Evolutionary conservation across 2,797 vertebrate genomes (phyloP), one percentile per base, ranked within the genome.

Genomic region (Euphonia xanthogaster): DNA sequence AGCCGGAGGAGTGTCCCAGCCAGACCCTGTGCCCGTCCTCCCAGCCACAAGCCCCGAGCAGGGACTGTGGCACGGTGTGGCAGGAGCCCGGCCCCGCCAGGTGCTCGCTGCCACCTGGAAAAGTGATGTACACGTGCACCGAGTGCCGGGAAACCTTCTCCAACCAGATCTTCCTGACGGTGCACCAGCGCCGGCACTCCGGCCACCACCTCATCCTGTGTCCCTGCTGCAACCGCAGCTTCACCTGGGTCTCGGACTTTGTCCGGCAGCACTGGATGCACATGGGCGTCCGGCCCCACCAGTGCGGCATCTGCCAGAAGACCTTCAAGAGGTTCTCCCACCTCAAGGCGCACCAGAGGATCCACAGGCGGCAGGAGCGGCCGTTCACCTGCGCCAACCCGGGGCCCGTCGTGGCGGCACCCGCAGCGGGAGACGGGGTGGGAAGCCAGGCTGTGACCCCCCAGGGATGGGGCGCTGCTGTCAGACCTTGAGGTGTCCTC

Each of bases 101-200:
- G 5, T 75, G 16, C 62, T 61, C 71, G 0, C 28, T 75, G 45
- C 2, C 92, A 0, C 1, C 85, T 1, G 70, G 23, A 3, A 75
- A 87, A 5, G 18, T 63, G 35, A 77, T 40, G 57, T 94, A 91
- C 12, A 85, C 33, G 0, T 96, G 95, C 67, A 72, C 23, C 1
- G 50, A 87, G 2, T 95, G 95, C 71, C 23, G 40, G 90, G 94
- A 91, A 35, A 93, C 42, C 78, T 96, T 94, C 88, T 94, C 95
- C 90, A 96, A 68, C 88, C 74, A 82, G 74, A 35, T 22, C 31
- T 85, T 94, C 15, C 78, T 96, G 16, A 27, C 61, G 2, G 66
- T 95, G 37, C 95, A 93, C 90, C 94, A 91, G 88, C 63, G 35
- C 4, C 68, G 4, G 0, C 95, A 95, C 81, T 12, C 57, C 0